Percentiles rank a stretch among this genome's conserved stretches.
These are phyloP conservation scores for Conus ventricosus DNA, from an alignment of 1,140 invertebrate genomes.

Conservation along the genomic window DNA sequence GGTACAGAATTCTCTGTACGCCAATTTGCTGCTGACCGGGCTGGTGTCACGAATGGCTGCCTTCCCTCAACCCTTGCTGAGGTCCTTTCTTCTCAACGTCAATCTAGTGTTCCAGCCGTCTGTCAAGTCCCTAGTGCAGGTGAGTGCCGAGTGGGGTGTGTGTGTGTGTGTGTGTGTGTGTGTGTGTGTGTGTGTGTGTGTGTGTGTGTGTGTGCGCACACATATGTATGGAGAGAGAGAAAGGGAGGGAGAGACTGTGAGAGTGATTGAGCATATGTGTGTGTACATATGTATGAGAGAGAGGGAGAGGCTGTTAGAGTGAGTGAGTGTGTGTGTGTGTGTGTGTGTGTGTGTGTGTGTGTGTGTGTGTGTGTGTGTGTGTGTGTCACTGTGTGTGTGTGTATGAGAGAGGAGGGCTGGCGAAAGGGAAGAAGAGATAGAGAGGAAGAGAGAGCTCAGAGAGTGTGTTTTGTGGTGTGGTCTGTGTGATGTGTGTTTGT, in stretches of 20 bases:
- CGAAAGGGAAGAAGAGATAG: no score
- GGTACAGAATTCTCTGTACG: conserved; percentile 88
- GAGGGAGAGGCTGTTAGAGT: conserved; percentile 85
- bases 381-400: neutral
- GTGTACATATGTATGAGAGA: no score
- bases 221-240: no score
- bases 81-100: conserved; percentile 90
- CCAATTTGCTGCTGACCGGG: conserved; percentile 92
- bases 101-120: conserved; percentile 91
- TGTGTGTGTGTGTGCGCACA: no score
- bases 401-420: neutral
- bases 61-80: conserved; percentile 90
- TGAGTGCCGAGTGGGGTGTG: conserved; percentile 64
- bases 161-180: neutral
- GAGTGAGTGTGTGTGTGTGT: conserved; percentile 78
- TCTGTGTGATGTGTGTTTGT: no score
- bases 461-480: no score
- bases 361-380: neutral
- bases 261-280: no score
- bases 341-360: neutral
- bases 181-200: no score
- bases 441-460: no score
- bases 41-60: conserved; percentile 89
- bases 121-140: conserved; percentile 92
- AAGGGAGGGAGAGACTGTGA: no score